phyloP scores from a whole-genome alignment of 1,140 invertebrate genomes.

The Delia radicum region DNA sequence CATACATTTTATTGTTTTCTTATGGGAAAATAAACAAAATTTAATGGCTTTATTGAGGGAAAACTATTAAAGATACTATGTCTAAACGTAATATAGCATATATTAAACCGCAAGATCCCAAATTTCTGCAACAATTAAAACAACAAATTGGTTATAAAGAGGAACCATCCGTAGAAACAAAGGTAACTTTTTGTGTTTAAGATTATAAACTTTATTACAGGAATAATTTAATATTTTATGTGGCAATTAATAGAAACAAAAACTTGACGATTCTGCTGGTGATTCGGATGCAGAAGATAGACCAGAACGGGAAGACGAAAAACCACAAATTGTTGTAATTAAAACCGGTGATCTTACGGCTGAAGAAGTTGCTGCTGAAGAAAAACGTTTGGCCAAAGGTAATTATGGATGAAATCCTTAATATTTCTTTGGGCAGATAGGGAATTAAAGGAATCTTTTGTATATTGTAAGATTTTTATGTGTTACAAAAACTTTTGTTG shows the following conservation, averaged over 20 bases:
- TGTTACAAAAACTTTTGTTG: not conserved
- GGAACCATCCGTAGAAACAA: constrained; percentile 73
- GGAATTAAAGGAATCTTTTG: no score
- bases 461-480: not conserved
- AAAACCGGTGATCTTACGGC: constrained; percentile 76
- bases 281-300: constrained; percentile 41
- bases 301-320: constrained; percentile 69
- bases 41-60: not conserved
- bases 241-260: constrained; percentile 44
- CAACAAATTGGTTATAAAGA: constrained; percentile 81
- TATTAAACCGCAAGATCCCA: constrained; percentile 83
- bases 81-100: constrained; percentile 70
- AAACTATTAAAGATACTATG: constrained; percentile 52
- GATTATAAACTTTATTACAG: not conserved
- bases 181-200: constrained; percentile 60
- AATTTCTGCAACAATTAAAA: constrained; percentile 80
- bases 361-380: constrained; percentile 66
- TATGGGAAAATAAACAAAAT: not conserved
- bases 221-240: constrained; percentile 21
- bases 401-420: not conserved
- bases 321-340: constrained; percentile 81
- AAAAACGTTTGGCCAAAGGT: constrained; percentile 51
- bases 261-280: constrained; percentile 36
- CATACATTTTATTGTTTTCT: not conserved
- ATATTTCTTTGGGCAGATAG: no score